Evolutionary conservation across 1,140 invertebrate genomes (phyloP).

Genomic region (Cephus cinctus): DNA sequence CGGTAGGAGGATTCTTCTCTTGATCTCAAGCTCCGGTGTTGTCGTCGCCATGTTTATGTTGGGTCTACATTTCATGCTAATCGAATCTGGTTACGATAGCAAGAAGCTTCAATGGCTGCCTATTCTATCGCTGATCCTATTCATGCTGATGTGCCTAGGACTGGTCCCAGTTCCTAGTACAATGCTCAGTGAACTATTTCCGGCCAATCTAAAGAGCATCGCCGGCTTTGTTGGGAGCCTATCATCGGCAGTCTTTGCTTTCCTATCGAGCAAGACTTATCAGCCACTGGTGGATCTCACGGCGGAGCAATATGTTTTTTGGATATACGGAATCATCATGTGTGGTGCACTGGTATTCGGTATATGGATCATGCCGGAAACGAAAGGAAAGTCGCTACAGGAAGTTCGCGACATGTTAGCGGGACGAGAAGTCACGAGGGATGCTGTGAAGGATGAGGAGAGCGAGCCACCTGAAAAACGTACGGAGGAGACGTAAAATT

Average conservation of each 20-base stretch:
- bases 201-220: slow-evolving; percentile 15
- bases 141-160: background rate
- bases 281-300: slow-evolving; percentile 61
- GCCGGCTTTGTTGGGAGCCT: slow-evolving; percentile 59
- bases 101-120: slow-evolving; percentile 11
- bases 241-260: slow-evolving; percentile 69
- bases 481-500: too few species aligned
- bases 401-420: slow-evolving; percentile 31
- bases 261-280: slow-evolving; percentile 72
- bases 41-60: slow-evolving; percentile 48
- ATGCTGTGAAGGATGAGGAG: too few species aligned
- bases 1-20: slow-evolving; percentile 66
- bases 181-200: slow-evolving; percentile 28
- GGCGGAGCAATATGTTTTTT: slow-evolving; percentile 39
- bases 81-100: slow-evolving; percentile 14
- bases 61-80: slow-evolving; percentile 19
- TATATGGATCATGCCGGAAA: slow-evolving; percentile 26
- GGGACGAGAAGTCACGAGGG: too few species aligned
- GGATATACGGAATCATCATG: slow-evolving; percentile 11
- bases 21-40: slow-evolving; percentile 59
- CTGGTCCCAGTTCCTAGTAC: slow-evolving; percentile 3
- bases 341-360: slow-evolving; percentile 14
- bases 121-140: background rate
- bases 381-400: slow-evolving; percentile 32
- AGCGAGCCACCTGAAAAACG: too few species aligned